These are phyloP conservation scores for Bombus huntii DNA, from an alignment of 1,140 invertebrate species.

Conservation along the genomic window DNA sequence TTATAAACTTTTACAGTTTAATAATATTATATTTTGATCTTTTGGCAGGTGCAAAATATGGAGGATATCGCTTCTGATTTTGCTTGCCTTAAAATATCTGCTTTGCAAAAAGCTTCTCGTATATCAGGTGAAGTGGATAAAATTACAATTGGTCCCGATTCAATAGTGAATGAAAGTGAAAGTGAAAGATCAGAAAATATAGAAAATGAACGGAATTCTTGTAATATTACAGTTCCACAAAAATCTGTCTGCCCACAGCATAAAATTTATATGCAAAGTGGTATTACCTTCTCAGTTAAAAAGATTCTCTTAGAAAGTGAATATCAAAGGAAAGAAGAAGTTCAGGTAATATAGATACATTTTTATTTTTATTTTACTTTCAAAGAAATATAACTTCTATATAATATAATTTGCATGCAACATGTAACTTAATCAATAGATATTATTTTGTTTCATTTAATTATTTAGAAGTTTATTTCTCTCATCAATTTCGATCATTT, in stretches of 20 bases:
- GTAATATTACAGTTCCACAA: conserved; percentile 55
- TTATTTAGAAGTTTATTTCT: no score
- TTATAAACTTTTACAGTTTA: background rate
- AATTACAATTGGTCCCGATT: conserved; percentile 76
- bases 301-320: conserved; percentile 78
- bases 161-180: conserved; percentile 44
- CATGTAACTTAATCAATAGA: background rate
- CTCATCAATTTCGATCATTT: no score
- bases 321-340: conserved; percentile 73
- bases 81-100: conserved; percentile 77
- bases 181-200: conserved; percentile 52
- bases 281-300: conserved; percentile 75
- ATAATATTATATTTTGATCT: background rate
- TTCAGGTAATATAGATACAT: conserved; percentile 64
- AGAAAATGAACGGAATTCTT: conserved; percentile 67
- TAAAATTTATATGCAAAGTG: conserved; percentile 65
- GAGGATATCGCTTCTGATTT: conserved; percentile 73
- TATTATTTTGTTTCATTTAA: no score
- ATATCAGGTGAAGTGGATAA: conserved; percentile 71
- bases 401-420: background rate
- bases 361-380: background rate
- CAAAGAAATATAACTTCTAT: background rate
- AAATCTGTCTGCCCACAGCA: conserved; percentile 44
- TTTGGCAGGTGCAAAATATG: conserved; percentile 57
- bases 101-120: conserved; percentile 75